These are phyloP conservation scores for Mythimna ferrago DNA, from an alignment of 2,888 invertebrate species.

Conservation along the genomic window DNA sequence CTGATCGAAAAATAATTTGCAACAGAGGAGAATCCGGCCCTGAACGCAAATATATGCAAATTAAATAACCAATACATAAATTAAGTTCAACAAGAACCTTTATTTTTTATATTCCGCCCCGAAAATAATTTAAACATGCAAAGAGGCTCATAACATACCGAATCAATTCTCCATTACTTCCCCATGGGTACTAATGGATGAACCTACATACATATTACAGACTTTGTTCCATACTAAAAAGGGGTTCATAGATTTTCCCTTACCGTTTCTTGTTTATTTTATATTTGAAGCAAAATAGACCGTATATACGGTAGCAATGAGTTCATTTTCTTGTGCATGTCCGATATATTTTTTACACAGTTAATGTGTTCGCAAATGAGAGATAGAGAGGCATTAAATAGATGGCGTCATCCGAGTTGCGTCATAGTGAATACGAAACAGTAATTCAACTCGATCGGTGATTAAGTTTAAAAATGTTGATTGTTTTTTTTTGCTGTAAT, in stretches of 20 bases:
- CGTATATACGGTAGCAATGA: not conserved
- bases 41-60: constrained; percentile 32
- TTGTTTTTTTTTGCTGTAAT: constrained; percentile 17
- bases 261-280: constrained; percentile 39
- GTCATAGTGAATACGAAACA: constrained; percentile 42
- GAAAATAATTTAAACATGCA: constrained; percentile 60
- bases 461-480: constrained; percentile 42
- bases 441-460: constrained; percentile 45
- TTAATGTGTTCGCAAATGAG: constrained; percentile 62
- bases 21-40: constrained; percentile 5
- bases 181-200: constrained; percentile 53
- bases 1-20: not conserved
- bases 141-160: constrained; percentile 49
- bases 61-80: constrained; percentile 52
- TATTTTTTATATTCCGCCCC: constrained; percentile 31
- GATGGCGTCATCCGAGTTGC: constrained; percentile 57
- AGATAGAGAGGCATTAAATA: constrained; percentile 61
- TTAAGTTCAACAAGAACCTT: constrained; percentile 27
- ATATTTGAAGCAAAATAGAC: constrained; percentile 36
- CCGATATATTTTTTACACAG: constrained; percentile 54
- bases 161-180: constrained; percentile 64
- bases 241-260: constrained; percentile 55
- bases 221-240: constrained; percentile 56
- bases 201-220: constrained; percentile 50
- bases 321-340: constrained; percentile 26